A percentile compares a stretch with the other conserved stretches of the same genome.
phyloP scores from a whole-genome alignment of 2,888 invertebrate species.

The Heliconius cydno region DNA sequence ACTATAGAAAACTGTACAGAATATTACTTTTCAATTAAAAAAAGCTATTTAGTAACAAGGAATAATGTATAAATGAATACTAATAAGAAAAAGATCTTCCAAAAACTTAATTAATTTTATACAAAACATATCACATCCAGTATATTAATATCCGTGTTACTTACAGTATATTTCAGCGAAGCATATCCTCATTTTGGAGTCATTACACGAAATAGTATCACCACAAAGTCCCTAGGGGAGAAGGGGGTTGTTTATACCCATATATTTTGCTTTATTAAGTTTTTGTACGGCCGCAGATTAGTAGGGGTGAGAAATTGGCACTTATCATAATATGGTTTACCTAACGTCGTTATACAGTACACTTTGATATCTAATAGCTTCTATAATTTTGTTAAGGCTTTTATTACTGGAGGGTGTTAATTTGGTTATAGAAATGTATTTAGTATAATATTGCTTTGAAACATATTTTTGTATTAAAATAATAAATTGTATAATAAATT shows the following conservation, averaged over 20 bases:
- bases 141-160: conserved; percentile 34
- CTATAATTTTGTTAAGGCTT: conserved; percentile 35
- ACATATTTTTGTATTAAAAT: conserved; percentile 25
- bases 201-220: conserved; percentile 83
- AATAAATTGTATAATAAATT: neutral
- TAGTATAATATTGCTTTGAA: neutral
- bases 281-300: conserved; percentile 77
- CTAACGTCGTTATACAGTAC: conserved; percentile 34
- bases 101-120: neutral
- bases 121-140: conserved; percentile 34
- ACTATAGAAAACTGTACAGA: too few species aligned
- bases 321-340: conserved; percentile 56
- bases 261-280: conserved; percentile 82
- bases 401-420: conserved; percentile 32
- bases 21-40: too few species aligned
- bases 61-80: neutral
- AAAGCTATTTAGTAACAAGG: neutral
- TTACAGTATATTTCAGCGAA: conserved; percentile 68
- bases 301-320: conserved; percentile 61
- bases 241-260: conserved; percentile 77
- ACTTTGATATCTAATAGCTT: conserved; percentile 37
- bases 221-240: conserved; percentile 77
- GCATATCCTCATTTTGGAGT: conserved; percentile 81
- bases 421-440: conserved; percentile 29
- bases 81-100: neutral